Evolutionary conservation across 2,113 vertebrate genomes (phyloP).

Genomic region (Aythya baeri): DNA sequence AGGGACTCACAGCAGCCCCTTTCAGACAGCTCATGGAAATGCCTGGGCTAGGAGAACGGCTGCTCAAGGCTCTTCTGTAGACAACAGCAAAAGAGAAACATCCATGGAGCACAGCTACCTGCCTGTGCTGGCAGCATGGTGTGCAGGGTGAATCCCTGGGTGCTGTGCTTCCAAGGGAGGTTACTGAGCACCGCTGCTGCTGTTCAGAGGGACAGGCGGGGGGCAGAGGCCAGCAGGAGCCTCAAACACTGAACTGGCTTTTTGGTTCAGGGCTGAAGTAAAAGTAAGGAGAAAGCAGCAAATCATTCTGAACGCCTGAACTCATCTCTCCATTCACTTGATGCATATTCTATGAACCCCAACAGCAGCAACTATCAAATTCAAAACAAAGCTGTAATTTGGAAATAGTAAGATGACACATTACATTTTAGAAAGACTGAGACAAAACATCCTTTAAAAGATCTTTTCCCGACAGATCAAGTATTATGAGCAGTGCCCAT

Average conservation of each 20-base stretch:
- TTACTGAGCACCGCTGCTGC: neutral
- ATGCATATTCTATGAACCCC: neutral
- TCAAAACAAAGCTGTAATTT: neutral
- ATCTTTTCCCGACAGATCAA: neutral
- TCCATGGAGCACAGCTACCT: rapidly evolving
- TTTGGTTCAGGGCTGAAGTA: neutral
- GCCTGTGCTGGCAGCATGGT: rapidly evolving
- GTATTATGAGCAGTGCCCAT: neutral
- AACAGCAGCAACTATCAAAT: neutral
- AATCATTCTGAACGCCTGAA: neutral
- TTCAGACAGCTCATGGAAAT: neutral
- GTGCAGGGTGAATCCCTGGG: neutral
- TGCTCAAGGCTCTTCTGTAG: neutral
- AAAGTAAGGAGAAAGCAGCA: neutral
- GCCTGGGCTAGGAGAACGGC: rapidly evolving
- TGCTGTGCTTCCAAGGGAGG: neutral
- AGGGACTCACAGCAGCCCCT: neutral
- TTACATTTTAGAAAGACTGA: neutral
- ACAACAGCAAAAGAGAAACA: neutral
- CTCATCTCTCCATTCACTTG: neutral
- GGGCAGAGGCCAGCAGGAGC: rapidly evolving
- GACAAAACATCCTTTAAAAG: neutral
- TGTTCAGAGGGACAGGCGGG: no score
- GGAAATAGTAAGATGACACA: neutral
- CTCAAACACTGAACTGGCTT: neutral